phyloP scores from a whole-genome alignment of 2,797 vertebrate species.

The Clarias laeviceps region DNA sequence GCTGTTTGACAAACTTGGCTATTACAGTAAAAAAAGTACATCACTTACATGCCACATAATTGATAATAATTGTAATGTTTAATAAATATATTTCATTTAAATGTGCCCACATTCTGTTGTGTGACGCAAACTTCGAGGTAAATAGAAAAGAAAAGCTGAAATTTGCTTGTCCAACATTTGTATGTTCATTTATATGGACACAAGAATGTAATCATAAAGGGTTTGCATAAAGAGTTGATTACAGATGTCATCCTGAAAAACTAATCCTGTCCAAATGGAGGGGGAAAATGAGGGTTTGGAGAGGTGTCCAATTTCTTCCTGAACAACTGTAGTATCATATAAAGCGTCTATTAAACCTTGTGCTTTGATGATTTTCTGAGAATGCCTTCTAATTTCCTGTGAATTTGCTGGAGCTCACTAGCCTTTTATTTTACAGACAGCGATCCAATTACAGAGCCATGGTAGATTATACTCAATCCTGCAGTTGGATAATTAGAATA shows the following conservation, averaged over 20 bases:
- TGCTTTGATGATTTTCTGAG: conserved; percentile 71
- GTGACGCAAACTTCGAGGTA: neutral
- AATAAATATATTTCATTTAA: neutral
- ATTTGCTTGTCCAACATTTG: neutral
- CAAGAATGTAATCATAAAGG: neutral
- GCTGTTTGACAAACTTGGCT: neutral
- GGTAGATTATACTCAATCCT: conserved; percentile 77
- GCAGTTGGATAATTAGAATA: conserved; percentile 77
- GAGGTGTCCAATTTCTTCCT: conserved; percentile 36
- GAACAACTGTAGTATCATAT: conserved; percentile 55
- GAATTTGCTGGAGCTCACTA: conserved; percentile 68
- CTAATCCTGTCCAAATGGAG: neutral
- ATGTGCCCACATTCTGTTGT: too few species aligned
- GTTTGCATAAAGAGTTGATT: conserved; percentile 1
- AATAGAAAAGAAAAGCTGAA: neutral
- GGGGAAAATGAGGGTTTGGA: conserved; percentile 1
- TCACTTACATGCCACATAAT: neutral
- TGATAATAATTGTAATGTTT: neutral
- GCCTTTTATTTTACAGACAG: conserved; percentile 71
- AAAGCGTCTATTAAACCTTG: conserved; percentile 62
- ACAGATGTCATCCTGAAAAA: neutral
- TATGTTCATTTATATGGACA: neutral
- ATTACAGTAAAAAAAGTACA: neutral
- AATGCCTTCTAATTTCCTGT: conserved; percentile 72
- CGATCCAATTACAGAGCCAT: conserved; percentile 75